A percentile compares a stretch with the other conserved stretches of the same genome.
Conservation (phyloP, 2,113 vertebrate genomes). For the Bufo bufo region DNA sequence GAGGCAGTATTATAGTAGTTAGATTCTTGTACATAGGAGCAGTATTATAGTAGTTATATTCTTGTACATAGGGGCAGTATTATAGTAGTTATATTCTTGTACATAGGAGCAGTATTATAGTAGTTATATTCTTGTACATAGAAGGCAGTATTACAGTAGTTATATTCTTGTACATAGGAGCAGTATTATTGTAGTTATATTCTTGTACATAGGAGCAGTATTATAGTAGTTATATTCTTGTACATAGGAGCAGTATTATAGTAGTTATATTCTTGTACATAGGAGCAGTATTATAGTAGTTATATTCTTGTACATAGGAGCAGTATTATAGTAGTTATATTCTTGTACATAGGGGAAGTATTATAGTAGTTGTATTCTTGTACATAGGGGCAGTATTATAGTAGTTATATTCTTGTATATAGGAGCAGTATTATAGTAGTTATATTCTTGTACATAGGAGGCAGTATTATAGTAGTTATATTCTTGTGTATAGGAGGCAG, state of each 20-base stretch:
- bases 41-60: not conserved
- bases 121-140: too few species aligned
- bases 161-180: not conserved
- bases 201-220: too few species aligned
- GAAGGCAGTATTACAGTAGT: not conserved
- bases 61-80: not conserved
- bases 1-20: not conserved
- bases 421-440: not conserved
- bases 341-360: not conserved
- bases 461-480: too few species aligned
- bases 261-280: not conserved
- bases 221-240: too few species aligned
- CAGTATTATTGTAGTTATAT: too few species aligned
- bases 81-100: too few species aligned
- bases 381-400: not conserved
- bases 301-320: not conserved
- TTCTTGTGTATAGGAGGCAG: too few species aligned
- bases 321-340: slow-evolving; percentile 12
- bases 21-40: not conserved
- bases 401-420: not conserved
- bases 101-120: too few species aligned
- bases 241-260: not conserved
- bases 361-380: not conserved
- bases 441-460: not conserved
- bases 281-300: not conserved